Conservation (phyloP, 2,888 invertebrate species). For the Polydrusus cervinus region DNA sequence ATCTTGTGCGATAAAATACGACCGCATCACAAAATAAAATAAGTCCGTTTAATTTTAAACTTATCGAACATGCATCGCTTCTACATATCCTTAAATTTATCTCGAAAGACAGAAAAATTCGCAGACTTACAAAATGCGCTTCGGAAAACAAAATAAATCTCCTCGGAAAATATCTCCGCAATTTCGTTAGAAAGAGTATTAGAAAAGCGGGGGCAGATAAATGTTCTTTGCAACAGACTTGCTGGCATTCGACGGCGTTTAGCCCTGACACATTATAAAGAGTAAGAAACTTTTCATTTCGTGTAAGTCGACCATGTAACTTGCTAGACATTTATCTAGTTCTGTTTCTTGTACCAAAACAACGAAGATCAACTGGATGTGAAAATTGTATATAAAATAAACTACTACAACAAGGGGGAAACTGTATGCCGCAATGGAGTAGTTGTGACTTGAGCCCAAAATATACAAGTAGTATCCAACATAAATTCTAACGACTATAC, state of each 20-base stretch:
- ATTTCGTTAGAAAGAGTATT: conserved; percentile 45
- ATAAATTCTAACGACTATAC: too few relatives aligned
- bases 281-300: conserved; percentile 48
- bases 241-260: conserved; percentile 48
- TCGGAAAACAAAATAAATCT: conserved; percentile 46
- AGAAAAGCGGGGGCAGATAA: conserved; percentile 37
- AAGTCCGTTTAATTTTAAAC: conserved; percentile 4
- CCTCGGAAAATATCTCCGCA: conserved; percentile 45
- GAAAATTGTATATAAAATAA: too few relatives aligned
- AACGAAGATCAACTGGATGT: background rate
- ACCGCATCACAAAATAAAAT: background rate
- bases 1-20: background rate
- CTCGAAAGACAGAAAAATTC: conserved; percentile 23
- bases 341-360: background rate
- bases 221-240: conserved; percentile 49
- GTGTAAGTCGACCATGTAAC: conserved; percentile 34
- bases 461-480: too few relatives aligned
- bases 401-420: too few relatives aligned
- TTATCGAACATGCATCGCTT: conserved; percentile 12
- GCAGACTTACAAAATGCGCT: conserved; percentile 20
- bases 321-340: conserved; percentile 44
- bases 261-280: conserved; percentile 50
- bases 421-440: too few relatives aligned
- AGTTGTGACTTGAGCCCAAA: too few relatives aligned
- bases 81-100: conserved; percentile 19